These are phyloP conservation scores for Drosophila tristis DNA, from an alignment of 1,140 invertebrate genomes.

Conservation along the genomic window DNA sequence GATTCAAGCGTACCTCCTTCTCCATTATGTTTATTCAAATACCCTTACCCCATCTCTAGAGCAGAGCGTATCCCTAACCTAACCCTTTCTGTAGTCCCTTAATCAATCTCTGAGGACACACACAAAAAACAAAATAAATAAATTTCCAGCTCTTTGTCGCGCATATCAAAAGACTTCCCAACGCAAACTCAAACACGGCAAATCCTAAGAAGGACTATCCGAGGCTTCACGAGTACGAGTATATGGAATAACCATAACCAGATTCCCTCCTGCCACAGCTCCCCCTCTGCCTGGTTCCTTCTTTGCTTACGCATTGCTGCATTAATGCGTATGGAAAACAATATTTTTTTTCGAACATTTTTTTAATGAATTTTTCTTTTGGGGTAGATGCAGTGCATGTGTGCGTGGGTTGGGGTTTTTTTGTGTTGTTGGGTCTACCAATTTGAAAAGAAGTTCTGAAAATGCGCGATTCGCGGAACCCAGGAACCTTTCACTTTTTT, in stretches of 20 bases:
- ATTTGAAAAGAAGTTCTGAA: slow-evolving; percentile 63
- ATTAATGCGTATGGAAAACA: slow-evolving; percentile 82
- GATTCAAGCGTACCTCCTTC: no score
- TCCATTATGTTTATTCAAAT: no score
- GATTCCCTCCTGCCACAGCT: slow-evolving; percentile 17
- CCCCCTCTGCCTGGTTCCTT: background rate
- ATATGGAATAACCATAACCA: slow-evolving; percentile 25
- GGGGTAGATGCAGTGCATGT: slow-evolving; percentile 50
- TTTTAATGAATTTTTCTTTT: slow-evolving; percentile 50
- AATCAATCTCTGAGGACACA: slow-evolving; percentile 27
- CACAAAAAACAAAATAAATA: slow-evolving; percentile 26
- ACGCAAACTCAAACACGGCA: background rate
- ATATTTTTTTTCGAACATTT: slow-evolving; percentile 47
- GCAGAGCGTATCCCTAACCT: no score
- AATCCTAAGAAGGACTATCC: slow-evolving; percentile 30
- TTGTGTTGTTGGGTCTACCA: slow-evolving; percentile 29
- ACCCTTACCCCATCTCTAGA: no score
- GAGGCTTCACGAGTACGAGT: background rate
- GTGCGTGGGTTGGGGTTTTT: slow-evolving; percentile 14
- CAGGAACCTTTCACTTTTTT: slow-evolving; percentile 58
- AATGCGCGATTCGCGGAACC: slow-evolving; percentile 49
- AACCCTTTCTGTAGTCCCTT: slow-evolving; percentile 8
- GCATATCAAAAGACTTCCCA: slow-evolving; percentile 36
- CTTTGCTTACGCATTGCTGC: slow-evolving; percentile 69
- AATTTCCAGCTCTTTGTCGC: slow-evolving; percentile 22